Base-by-base conservation (phyloP, 2,888 invertebrate species). In the Caenorhabditis sp. region DNA sequence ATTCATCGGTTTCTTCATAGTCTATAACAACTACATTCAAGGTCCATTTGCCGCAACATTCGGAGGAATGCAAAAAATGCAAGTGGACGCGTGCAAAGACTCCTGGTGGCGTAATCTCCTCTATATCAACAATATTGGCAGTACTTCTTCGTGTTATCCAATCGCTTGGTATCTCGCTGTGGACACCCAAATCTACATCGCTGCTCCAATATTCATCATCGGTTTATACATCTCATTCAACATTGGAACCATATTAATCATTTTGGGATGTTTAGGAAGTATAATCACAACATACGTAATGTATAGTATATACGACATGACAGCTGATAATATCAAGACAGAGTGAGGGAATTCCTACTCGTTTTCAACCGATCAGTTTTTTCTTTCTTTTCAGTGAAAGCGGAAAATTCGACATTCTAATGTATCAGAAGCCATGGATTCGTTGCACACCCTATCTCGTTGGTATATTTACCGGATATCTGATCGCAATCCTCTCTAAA, bases 391-490 rank as follows among this genome's bases (percentile, higher is more conserved):
- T 50, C 17, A 50, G 50, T 50, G n/a, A 4, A 20, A 50, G 7
- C 17, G 50, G 17, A 4, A 14, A 71, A 1, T 71, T 67, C 25
- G 60, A 61, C 31, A 43, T 43, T 1, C 53, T 64, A n/a, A 61
- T 56, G 0, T 72, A 72, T 38, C 26, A 60, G n/a, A 72, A 67
- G 25, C 72, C 72, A 26, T 72, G 72, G 85, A 84, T 85, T 53
- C 81, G 89, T 49, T 86, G 88, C 66, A 88, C 88, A 1, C 88
- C 89, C 0, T 89, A 88, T 76, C 72, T 88, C n/a, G 75, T 89
- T 4, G 89, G 89, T 2, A 75, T 89, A 26, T 57, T 87, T 17
- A 76, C 84, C 20, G 89, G 89, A 5, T 89, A 88, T 68, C 36
- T 86, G 1, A 71, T 89, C 17, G 88, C 84, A 67, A 81, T 76